phyloP scores from a whole-genome alignment of 2,888 invertebrate genomes.

The Pollenia griseotomentosa region DNA sequence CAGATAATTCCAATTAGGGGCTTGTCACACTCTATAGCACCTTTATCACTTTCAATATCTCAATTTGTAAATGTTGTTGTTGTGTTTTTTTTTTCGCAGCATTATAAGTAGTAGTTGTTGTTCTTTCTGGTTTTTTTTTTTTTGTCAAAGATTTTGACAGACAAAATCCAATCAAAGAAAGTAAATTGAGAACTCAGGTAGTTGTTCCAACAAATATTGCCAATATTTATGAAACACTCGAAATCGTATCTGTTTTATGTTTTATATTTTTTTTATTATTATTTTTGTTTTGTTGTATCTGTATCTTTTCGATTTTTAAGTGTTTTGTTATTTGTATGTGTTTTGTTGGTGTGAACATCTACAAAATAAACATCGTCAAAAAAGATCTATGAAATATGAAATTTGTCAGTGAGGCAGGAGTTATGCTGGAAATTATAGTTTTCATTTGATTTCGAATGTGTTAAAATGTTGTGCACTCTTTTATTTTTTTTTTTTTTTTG shows the following conservation, averaged over 20 bases:
- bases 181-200: slow-evolving; percentile 59
- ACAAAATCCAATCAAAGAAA: slow-evolving; percentile 82
- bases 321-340: slow-evolving; percentile 36
- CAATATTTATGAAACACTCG: slow-evolving; percentile 69
- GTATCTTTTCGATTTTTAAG: slow-evolving; percentile 33
- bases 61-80: slow-evolving; percentile 22
- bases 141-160: slow-evolving; percentile 67
- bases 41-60: slow-evolving; percentile 62
- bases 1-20: slow-evolving; percentile 83
- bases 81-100: background rate
- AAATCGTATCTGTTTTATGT: slow-evolving; percentile 54
- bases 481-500: background rate
- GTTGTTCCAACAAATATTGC: slow-evolving; percentile 41
- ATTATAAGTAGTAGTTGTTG: slow-evolving; percentile 47
- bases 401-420: slow-evolving; percentile 44
- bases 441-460: slow-evolving; percentile 18
- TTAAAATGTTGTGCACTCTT: slow-evolving; percentile 46
- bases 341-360: slow-evolving; percentile 65
- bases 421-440: slow-evolving; percentile 28
- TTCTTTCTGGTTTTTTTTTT: background rate
- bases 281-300: slow-evolving; percentile 36
- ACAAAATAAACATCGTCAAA: slow-evolving; percentile 53
- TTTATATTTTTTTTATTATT: slow-evolving; percentile 16
- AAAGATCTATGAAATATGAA: slow-evolving; percentile 53
- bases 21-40: slow-evolving; percentile 70